Percentiles rank a stretch among this genome's conserved stretches.
Conservation (phyloP, 2,113 vertebrate species). For the Micromys minutus region DNA sequence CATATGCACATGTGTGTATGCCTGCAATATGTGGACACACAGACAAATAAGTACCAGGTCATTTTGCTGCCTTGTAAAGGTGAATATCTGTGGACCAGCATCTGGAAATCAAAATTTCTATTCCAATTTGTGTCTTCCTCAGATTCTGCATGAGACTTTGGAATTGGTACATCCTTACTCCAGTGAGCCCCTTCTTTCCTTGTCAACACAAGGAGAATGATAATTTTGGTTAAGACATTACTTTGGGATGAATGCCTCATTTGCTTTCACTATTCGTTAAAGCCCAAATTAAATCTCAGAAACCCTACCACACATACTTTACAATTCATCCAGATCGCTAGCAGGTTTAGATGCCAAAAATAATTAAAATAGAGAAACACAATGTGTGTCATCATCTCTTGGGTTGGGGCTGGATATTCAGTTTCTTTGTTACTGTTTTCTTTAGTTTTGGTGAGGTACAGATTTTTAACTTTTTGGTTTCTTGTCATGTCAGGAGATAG, state of each 20-base stretch:
- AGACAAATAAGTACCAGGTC: background rate
- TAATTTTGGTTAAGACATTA: slow-evolving; percentile 63
- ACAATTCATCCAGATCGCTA: slow-evolving; percentile 58
- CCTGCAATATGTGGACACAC: background rate
- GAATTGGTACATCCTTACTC: background rate
- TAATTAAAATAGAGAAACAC: slow-evolving; percentile 57
- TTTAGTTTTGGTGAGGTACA: background rate
- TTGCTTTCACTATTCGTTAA: slow-evolving; percentile 70
- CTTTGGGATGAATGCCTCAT: slow-evolving; percentile 66
- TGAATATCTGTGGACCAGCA: background rate
- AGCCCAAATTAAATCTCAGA: slow-evolving; percentile 70
- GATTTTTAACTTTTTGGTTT: background rate
- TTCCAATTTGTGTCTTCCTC: background rate
- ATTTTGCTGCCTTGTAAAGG: background rate
- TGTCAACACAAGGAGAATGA: background rate
- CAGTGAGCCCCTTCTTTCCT: slow-evolving; percentile 22
- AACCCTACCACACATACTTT: slow-evolving; percentile 54
- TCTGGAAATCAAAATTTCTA: background rate
- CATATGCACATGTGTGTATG: background rate
- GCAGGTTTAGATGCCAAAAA: slow-evolving; percentile 67
- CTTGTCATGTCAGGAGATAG: background rate
- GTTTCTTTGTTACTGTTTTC: slow-evolving; percentile 53
- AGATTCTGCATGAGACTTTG: background rate
- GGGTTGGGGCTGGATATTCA: slow-evolving; percentile 42
- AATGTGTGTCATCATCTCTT: slow-evolving; percentile 52